phyloP scores from a whole-genome alignment of 2,888 invertebrate genomes.

The Amphipyra berbera region DNA sequence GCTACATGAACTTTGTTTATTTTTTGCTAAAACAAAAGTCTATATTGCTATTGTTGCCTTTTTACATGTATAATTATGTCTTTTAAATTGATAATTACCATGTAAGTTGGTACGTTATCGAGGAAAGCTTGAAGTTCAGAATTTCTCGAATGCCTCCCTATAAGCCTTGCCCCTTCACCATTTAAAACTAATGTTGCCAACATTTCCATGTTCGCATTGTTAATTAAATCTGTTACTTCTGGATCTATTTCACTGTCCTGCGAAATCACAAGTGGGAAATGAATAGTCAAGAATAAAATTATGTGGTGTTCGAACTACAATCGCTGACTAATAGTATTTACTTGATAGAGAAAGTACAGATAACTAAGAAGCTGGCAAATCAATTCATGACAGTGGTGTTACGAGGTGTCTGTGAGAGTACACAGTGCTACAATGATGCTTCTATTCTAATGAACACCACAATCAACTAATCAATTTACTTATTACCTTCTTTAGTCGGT shows the following conservation, averaged over 20 bases:
- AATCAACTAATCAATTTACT: constrained; percentile 79
- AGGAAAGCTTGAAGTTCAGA: constrained; percentile 96
- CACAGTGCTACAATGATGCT: constrained; percentile 84
- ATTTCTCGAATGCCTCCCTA: constrained; percentile 92
- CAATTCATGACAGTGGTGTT: constrained; percentile 83
- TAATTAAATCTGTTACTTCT: constrained; percentile 92
- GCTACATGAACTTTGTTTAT: constrained; percentile 96
- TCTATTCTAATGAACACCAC: constrained; percentile 86
- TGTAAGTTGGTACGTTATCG: constrained; percentile 95
- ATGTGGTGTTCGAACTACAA: constrained; percentile 63
- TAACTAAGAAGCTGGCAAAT: constrained; percentile 88
- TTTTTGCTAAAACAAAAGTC: constrained; percentile 92
- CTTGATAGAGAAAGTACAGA: constrained; percentile 65
- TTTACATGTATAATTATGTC: neutral
- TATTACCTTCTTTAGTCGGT: constrained; percentile 81
- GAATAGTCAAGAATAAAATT: constrained; percentile 7
- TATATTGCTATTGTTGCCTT: neutral
- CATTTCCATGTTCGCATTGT: constrained; percentile 96
- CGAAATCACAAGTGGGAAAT: constrained; percentile 51
- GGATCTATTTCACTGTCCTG: constrained; percentile 90
- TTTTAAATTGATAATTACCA: constrained; percentile 89
- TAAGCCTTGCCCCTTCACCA: constrained; percentile 95
- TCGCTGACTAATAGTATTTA: constrained; percentile 71
- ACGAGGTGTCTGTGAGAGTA: constrained; percentile 82
- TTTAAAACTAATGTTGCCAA: constrained; percentile 96